These are phyloP conservation scores for Forbesichthys agassizii DNA, from an alignment of 2,113 vertebrate genomes.

Conservation along the genomic window DNA sequence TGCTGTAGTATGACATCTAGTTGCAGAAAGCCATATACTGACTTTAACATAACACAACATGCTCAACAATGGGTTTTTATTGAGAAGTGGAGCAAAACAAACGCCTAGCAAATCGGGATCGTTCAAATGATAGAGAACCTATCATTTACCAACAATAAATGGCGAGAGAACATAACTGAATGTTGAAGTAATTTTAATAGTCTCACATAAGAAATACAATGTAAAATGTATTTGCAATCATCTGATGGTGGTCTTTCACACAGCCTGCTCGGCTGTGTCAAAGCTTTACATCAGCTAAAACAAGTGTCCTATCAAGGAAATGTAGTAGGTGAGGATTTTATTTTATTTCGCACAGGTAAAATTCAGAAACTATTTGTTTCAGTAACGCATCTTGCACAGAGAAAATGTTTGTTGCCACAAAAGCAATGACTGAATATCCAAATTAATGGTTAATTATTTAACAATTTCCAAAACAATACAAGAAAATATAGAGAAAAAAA, in stretches of 20 bases:
- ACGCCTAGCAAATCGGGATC: background rate
- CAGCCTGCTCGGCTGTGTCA: constrained; percentile 31
- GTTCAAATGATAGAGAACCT: background rate
- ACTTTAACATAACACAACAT: too few relatives aligned
- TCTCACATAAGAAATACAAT: constrained; percentile 63
- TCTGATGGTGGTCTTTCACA: constrained; percentile 11
- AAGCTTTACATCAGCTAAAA: constrained; percentile 50
- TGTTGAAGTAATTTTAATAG: constrained; percentile 61
- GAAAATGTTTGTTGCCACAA: constrained; percentile 26
- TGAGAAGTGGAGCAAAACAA: too few relatives aligned
- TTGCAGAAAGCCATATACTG: too few relatives aligned
- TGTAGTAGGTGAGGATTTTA: constrained; percentile 6
- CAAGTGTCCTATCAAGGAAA: constrained; percentile 42
- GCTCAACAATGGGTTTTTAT: too few relatives aligned
- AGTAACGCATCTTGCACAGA: constrained; percentile 5
- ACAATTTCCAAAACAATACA: constrained; percentile 15
- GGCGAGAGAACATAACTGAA: constrained; percentile 30
- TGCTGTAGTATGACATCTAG: too few relatives aligned
- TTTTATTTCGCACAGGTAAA: background rate
- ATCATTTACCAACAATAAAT: background rate
- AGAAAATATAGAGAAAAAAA: constrained; percentile 6
- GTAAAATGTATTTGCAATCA: constrained; percentile 50
- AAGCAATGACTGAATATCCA: constrained; percentile 5
- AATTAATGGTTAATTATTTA: constrained; percentile 6
- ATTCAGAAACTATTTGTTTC: constrained; percentile 21